Percentiles rank a stretch among this genome's conserved stretches.
These are phyloP conservation scores for Sciurus vulgaris DNA, from an alignment of 2,797 vertebrate genomes.

Conservation along the genomic window DNA sequence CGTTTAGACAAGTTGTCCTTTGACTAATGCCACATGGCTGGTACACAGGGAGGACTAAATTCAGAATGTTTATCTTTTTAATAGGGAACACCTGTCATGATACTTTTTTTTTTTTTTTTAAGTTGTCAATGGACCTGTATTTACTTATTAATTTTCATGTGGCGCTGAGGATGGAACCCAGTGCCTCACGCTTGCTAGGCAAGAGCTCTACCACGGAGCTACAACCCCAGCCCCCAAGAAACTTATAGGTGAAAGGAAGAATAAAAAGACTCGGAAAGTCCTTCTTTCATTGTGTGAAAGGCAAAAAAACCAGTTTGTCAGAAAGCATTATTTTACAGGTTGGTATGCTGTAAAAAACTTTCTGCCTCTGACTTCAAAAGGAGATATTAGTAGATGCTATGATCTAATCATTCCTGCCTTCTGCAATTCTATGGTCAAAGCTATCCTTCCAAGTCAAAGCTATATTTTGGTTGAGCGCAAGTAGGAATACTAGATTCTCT, in stretches of 20 bases:
- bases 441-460: neutral
- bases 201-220: no score
- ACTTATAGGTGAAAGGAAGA: neutral
- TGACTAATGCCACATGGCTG: neutral
- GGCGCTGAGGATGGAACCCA: no score
- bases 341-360: conserved; percentile 11
- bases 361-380: neutral
- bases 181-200: no score
- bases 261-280: neutral
- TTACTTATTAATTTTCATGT: no score
- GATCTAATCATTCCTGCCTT: neutral
- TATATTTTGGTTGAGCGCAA: neutral
- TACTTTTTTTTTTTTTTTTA: no score
- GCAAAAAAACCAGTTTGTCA: neutral
- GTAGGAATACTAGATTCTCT: neutral
- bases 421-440: neutral
- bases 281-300: neutral
- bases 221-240: neutral
- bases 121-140: no score
- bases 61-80: neutral
- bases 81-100: neutral
- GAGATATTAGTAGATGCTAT: neutral
- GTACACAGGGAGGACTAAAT: neutral
- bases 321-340: neutral
- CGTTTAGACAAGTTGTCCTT: neutral